Percentiles rank a stretch among this genome's conserved stretches.
Conservation (phyloP, 2,888 invertebrate species). For the Stenodera caucasica region DNA sequence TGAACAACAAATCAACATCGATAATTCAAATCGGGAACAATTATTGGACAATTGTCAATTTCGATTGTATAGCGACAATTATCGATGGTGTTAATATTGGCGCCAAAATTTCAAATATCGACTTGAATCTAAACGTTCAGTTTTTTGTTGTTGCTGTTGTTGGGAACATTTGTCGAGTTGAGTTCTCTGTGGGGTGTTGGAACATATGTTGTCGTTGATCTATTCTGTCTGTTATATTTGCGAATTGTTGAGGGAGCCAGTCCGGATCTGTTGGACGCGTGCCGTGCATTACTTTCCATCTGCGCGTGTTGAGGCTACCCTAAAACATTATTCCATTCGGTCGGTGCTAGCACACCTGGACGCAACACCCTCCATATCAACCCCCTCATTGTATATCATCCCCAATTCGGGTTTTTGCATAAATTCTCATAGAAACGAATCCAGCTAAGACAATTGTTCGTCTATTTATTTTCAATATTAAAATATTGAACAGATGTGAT, state of each 20-base stretch:
- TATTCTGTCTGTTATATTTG: background rate
- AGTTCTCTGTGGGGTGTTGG: background rate
- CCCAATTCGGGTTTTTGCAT: slow-evolving; percentile 19
- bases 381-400: slow-evolving; percentile 37
- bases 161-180: background rate
- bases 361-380: no score
- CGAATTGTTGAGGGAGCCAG: background rate
- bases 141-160: no score
- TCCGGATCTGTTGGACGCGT: slow-evolving; percentile 29
- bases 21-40: background rate
- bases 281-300: slow-evolving; percentile 32
- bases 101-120: no score
- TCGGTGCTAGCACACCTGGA: slow-evolving; percentile 47
- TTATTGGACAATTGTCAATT: slow-evolving; percentile 1
- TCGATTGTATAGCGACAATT: no score
- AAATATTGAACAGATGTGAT: slow-evolving; percentile 12
- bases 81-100: no score
- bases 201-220: background rate
- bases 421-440: background rate
- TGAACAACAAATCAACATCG: background rate
- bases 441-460: background rate
- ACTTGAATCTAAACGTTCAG: no score
- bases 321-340: slow-evolving; percentile 39
- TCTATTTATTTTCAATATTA: slow-evolving; percentile 14
- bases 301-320: slow-evolving; percentile 31